Evolutionary conservation across 2,113 vertebrate genomes (phyloP), one percentile per base, ranked within the genome.

Genomic region (Ammospiza caudacuta): DNA sequence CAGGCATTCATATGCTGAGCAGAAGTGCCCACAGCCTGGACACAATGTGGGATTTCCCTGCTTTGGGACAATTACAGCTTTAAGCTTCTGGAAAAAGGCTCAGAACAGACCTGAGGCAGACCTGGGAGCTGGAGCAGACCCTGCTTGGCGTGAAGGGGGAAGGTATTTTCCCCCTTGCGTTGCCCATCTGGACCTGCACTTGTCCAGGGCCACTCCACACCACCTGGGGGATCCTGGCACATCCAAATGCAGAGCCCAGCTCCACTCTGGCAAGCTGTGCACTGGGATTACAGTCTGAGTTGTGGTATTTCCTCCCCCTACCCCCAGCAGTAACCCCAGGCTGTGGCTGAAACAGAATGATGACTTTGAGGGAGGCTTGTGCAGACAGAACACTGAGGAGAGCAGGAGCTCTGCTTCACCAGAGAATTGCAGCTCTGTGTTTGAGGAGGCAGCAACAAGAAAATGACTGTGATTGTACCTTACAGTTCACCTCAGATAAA

Each of bases 381-480:
- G 86, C 78, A 61, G 70, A 47, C 84, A 64, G 61, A 87, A 90
- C 80, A 69, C 68, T 87, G n/a, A 46, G 70, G 54, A 82, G 85
- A 93, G 87, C n/a, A 82, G 83, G 68, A 92, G 87, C 89, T 70
- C 61, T 1, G n/a, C 64, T 86, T 81, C 90, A 73, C 37, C 66
- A 69, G 95, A 93, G 90, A 89, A 93, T 82, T 93, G 90, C 5
- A 6, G 80, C 69, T 93, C 72, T 84, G 85, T 81, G 68, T 72
- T 5, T 0, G 15, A 72, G 85, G 57, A 58, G 1, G 1, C 55
- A 90, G 74, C 75, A 90, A 73, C 35, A 39, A 81, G 92, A 78
- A 95, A 93, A 96, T 68, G 35, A 75, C 83, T 92, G 74, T 79
- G 92, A 94, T 90, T 93, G 57, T 86, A 72, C 74, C 78, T 92